A percentile compares a stretch with the other conserved stretches of the same genome.
These are phyloP conservation scores for Diabrotica balteata DNA, from an alignment of 2,888 invertebrate genomes.

Conservation along the genomic window DNA sequence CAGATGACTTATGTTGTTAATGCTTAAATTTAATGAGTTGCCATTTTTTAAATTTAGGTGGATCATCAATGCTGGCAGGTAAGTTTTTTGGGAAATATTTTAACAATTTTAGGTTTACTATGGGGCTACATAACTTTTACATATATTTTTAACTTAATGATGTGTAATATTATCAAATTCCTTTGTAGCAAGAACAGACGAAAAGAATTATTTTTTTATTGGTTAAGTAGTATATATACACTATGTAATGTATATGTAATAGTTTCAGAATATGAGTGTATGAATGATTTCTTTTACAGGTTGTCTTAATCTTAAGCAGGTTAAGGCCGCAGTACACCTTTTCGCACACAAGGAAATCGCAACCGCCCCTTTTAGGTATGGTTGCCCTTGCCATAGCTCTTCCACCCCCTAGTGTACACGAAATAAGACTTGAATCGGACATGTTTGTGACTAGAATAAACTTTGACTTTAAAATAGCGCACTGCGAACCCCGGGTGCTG, in stretches of 20 bases:
- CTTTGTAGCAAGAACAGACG: no score
- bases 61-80: not conserved
- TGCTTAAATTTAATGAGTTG: not conserved
- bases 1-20: not conserved
- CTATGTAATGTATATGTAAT: no score
- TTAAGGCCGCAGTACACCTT: constrained; percentile 93
- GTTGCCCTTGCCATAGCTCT: constrained; percentile 94
- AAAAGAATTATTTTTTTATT: no score
- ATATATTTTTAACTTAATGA: no score
- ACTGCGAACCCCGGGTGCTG: constrained; percentile 96
- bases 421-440: constrained; percentile 92
- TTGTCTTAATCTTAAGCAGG: constrained; percentile 90
- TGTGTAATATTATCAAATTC: no score
- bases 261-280: not conserved
- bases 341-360: constrained; percentile 86
- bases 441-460: constrained; percentile 97
- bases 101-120: no score
- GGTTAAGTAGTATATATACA: no score
- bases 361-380: constrained; percentile 89
- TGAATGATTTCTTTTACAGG: constrained; percentile 66
- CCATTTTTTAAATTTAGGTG: not conserved
- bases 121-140: no score
- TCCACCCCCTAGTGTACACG: constrained; percentile 96
- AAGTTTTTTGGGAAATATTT: no score
- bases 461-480: constrained; percentile 95